Evolutionary conservation across 1,140 invertebrate species (phyloP), one percentile per base, ranked within the genome.

Genomic region (Calycopis cecrops): DNA sequence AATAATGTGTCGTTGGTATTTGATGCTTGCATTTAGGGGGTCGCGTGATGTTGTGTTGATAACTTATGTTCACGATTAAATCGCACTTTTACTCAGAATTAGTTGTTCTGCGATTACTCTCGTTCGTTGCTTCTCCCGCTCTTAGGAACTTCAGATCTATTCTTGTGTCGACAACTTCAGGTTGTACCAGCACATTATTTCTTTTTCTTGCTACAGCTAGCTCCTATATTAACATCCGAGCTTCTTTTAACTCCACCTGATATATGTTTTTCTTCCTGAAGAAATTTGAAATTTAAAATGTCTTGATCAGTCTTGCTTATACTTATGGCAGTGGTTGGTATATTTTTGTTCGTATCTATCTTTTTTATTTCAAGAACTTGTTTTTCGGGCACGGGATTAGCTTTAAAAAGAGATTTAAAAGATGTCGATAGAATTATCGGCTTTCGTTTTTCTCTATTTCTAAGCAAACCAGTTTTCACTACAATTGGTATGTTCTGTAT

Each of bases 401-500:
- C 2, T 38, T 38, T 38, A 12, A 38, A 8, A 38, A 38, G 2
- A 12, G 37, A 38, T 38, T 38, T 9, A 3, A 28, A 6, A 28
- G 2, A 2, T 3, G 2, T 28, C 21, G 21, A 28, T 28, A 28
- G 2, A 28, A 28, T 28, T 28, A 28, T 28, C 6, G 21, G 21
- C 2, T 28, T 6, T 6, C 21, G 21, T 6, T 28, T 28, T 6
- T 28, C 21, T 28, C 21, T 28, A 6, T 28, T 28, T 3, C 6
- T 28, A 6, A 2, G 21, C 21, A 28, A 28, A 28, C 21, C 21
- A 28, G 21, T 28, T 28, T 28, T 28, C 21, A 28, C 21, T 6
- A 28, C 21, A 0, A 52, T 44, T 4, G 57, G 57, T 12, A 58
- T 11, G 11, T 52, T 44, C 7, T 58, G 33, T 10, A 48, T 10